phyloP scores from a whole-genome alignment of 2,797 vertebrate species.

The Eutrigla gurnardus region DNA sequence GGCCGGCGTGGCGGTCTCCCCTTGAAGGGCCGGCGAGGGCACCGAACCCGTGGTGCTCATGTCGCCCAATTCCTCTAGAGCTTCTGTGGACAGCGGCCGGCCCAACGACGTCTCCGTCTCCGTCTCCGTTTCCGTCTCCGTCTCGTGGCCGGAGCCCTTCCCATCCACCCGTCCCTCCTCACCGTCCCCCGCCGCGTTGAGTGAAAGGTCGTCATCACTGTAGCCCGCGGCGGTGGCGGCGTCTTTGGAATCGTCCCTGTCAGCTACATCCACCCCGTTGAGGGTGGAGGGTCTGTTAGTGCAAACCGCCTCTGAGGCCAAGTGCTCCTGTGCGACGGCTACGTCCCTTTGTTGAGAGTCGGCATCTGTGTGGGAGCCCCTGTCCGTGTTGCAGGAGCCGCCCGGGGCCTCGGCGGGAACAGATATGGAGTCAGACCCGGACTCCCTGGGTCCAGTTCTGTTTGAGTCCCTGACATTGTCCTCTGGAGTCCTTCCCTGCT shows the following conservation, averaged over 20 bases:
- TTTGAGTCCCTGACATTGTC: constrained; percentile 66
- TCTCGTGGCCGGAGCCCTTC: constrained; percentile 70
- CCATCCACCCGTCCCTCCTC: constrained; percentile 62
- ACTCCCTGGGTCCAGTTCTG: constrained; percentile 42
- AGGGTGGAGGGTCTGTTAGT: constrained; percentile 22
- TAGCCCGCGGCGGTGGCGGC: neutral
- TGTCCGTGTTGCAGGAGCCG: constrained; percentile 67
- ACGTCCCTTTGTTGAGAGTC: constrained; percentile 60
- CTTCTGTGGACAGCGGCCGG: constrained; percentile 78
- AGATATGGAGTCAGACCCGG: constrained; percentile 23
- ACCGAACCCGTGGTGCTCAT: constrained; percentile 85
- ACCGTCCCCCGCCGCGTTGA: constrained; percentile 22
- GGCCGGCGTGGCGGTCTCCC: constrained; percentile 74
- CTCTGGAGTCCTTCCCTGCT: constrained; percentile 63
- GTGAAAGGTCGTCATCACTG: constrained; percentile 26
- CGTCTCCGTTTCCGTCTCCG: constrained; percentile 67
- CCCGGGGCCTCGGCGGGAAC: constrained; percentile 23
- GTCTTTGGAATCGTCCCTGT: constrained; percentile 44
- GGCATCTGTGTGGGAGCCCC: constrained; percentile 48
- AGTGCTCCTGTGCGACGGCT: constrained; percentile 37
- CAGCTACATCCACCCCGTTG: constrained; percentile 47
- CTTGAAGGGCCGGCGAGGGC: constrained; percentile 77
- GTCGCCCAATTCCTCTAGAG: constrained; percentile 89
- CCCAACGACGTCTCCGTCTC: constrained; percentile 79
- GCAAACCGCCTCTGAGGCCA: constrained; percentile 45